phyloP scores from a whole-genome alignment of 1,140 invertebrate genomes.

The Heliconius melpomene region DNA sequence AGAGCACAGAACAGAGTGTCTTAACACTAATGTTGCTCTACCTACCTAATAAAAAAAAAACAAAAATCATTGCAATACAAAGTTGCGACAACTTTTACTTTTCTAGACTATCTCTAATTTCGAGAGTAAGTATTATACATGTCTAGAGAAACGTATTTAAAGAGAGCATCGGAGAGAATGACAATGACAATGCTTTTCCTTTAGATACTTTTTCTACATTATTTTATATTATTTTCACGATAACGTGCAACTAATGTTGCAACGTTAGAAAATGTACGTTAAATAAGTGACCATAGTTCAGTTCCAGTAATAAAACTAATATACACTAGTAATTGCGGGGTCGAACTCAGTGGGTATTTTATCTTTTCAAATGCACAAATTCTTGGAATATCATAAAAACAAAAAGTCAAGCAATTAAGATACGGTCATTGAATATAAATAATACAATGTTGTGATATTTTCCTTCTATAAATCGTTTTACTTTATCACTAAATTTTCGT shows the following conservation, averaged over 20 bases:
- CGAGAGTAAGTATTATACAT: not conserved
- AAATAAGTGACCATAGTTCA: not conserved
- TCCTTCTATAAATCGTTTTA: no score
- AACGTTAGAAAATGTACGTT: not conserved
- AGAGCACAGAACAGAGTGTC: no score
- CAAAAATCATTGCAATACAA: not conserved
- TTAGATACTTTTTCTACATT: not conserved
- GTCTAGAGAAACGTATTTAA: slow-evolving; percentile 1
- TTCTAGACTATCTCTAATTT: slow-evolving; percentile 12
- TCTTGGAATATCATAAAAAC: no score
- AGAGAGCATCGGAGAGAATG: not conserved
- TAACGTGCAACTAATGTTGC: not conserved
- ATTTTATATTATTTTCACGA: not conserved
- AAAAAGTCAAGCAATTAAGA: no score
- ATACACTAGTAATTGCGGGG: not conserved
- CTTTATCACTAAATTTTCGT: no score
- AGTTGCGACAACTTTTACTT: slow-evolving; percentile 36
- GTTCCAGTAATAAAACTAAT: not conserved
- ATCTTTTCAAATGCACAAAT: not conserved
- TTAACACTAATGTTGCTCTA: no score
- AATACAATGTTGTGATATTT: no score
- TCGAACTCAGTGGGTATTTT: not conserved
- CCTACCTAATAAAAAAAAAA: no score
- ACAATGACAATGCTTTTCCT: slow-evolving; percentile 12
- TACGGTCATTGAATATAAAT: no score